A percentile compares a stretch with the other conserved stretches of the same genome.
Evolutionary conservation across 2,888 invertebrate genomes (phyloP).

Genomic region (Caenorhabditis macrosperma): DNA sequence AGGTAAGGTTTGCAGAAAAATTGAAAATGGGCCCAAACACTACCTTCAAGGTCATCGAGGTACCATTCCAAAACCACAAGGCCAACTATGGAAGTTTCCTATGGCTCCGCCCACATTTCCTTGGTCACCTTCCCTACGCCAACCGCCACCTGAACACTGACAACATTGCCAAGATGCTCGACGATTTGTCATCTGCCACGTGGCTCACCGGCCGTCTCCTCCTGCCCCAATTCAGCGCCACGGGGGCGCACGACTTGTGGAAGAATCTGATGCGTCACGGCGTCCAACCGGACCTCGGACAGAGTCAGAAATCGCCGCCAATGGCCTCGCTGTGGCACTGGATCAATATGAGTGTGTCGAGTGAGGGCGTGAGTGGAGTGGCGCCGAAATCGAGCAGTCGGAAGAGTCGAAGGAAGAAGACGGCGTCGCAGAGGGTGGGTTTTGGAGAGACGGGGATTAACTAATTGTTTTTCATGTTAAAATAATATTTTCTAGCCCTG

Average conservation of each 20-base stretch:
- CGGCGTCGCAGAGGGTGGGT: conserved; percentile 11
- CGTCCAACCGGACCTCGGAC: conserved; percentile 51
- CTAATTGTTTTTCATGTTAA: no score
- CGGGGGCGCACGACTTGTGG: conserved; percentile 48
- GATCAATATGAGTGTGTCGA: conserved; percentile 22
- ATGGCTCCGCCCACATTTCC: conserved; percentile 43
- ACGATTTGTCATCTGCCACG: background rate
- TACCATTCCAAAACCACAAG: conserved; percentile 21
- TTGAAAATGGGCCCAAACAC: background rate
- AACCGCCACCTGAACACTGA: conserved; percentile 30
- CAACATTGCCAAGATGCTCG: conserved; percentile 2
- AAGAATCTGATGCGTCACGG: conserved; percentile 51
- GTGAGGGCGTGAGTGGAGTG: conserved; percentile 25
- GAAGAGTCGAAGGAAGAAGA: conserved; percentile 12
- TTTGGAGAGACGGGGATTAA: background rate
- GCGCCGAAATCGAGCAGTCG: background rate
- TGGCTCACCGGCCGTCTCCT: conserved; percentile 20
- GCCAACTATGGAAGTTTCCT: conserved; percentile 17
- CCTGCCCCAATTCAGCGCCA: conserved; percentile 28
- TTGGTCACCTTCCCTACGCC: conserved; percentile 41
- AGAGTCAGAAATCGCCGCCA: conserved; percentile 40
- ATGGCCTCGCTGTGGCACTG: conserved; percentile 55
- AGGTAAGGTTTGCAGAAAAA: conserved; percentile 1
- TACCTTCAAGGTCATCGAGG: conserved; percentile 22
- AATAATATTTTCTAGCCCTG: no score